A percentile compares a stretch with the other conserved stretches of the same genome.
Evolutionary conservation across 2,113 vertebrate species (phyloP).

Genomic region (Brachyhypopomus gauderio): DNA sequence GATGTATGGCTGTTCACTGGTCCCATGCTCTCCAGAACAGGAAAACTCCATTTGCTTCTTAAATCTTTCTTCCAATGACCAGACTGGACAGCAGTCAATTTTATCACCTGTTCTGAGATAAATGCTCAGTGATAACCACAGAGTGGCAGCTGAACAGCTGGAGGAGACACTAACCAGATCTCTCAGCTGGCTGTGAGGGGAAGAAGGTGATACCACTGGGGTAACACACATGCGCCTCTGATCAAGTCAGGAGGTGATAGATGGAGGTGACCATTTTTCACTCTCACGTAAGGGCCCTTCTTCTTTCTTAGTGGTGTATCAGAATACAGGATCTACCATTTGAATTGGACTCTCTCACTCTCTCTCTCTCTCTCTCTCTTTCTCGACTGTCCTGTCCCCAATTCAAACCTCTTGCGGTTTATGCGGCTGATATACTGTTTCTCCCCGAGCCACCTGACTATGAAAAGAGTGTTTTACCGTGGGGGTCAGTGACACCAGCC

Average conservation of each 20-base stretch:
- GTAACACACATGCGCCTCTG: constrained; percentile 58
- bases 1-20: neutral
- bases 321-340: constrained; percentile 69
- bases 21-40: constrained; percentile 1
- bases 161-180: constrained; percentile 70
- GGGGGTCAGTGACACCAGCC: constrained; percentile 51
- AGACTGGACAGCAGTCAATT: constrained; percentile 56
- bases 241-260: constrained; percentile 62
- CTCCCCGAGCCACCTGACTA: constrained; percentile 69
- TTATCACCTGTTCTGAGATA: constrained; percentile 63
- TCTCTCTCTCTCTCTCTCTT: neutral
- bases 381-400: constrained; percentile 64
- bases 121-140: constrained; percentile 62
- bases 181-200: constrained; percentile 57
- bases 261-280: constrained; percentile 56
- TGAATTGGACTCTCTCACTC: constrained; percentile 60
- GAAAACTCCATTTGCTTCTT: constrained; percentile 12
- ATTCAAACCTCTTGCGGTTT: constrained; percentile 74
- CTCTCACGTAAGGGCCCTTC: constrained; percentile 56
- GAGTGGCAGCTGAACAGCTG: constrained; percentile 74
- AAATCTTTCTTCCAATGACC: constrained; percentile 42
- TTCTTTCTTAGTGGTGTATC: constrained; percentile 61
- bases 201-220: constrained; percentile 56
- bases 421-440: constrained; percentile 72
- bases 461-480: constrained; percentile 70